These are phyloP conservation scores for Anguilla pacifica DNA, from an alignment of 2,797 vertebrate genomes.

Conservation along the genomic window DNA sequence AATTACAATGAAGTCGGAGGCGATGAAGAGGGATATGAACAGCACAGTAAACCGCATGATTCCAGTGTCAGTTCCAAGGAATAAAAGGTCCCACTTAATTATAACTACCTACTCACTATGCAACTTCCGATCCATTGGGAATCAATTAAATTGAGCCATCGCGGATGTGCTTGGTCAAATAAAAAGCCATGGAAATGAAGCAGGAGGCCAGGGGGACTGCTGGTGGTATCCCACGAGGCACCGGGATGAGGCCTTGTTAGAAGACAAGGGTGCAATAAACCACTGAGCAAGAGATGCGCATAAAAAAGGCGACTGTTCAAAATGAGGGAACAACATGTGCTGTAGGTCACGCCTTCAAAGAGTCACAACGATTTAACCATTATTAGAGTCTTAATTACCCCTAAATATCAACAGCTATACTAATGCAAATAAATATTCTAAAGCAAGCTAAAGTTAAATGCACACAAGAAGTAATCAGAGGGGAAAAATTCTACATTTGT, in stretches of 20 bases:
- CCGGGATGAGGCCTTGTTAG: background rate
- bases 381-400: background rate
- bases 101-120: constrained; percentile 6
- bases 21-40: background rate
- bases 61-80: background rate
- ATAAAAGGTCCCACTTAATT: constrained; percentile 8
- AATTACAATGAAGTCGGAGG: background rate
- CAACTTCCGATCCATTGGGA: constrained; percentile 17
- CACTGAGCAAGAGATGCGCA: background rate
- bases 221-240: background rate
- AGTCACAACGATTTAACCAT: background rate
- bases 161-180: constrained; percentile 6
- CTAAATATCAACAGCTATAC: background rate
- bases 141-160: constrained; percentile 1
- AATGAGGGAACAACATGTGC: background rate
- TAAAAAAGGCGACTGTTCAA: background rate
- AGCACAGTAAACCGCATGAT: background rate
- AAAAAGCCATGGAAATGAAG: constrained; percentile 7
- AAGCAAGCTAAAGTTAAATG: background rate
- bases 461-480: background rate
- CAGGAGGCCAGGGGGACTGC: background rate
- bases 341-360: background rate
- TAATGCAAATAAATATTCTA: background rate
- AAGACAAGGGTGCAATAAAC: constrained; percentile 1
- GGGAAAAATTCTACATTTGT: too few species aligned